Evolutionary conservation across 2,113 vertebrate genomes (phyloP), one percentile per base, ranked within the genome.

Genomic region (Furnarius figulus): DNA sequence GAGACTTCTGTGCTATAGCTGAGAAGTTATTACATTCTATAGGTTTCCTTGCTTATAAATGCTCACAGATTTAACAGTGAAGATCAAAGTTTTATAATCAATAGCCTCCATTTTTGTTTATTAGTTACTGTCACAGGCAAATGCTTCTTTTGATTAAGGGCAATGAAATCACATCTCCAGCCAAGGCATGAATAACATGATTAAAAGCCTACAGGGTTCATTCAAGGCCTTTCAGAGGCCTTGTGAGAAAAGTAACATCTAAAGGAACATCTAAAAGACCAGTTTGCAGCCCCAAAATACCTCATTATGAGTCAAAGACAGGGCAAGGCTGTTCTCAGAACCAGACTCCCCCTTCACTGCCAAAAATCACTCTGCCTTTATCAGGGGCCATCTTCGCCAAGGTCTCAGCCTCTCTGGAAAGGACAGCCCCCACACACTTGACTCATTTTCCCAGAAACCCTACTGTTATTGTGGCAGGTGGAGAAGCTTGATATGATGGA

Each of bases 61-160:
- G 52, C 47, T 91, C 39, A 77, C 58, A 65, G 25, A n/a, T 72
- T 91, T 93, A 80, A 44, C 27, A 63, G 23, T 33, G 75, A 93
- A 90, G 82, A 90, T 56, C 22, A 83, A 30, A 85, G 92, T 90
- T 94, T 83, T 52, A 46, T 90, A 77, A 84, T 90, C 85, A 86
- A 77, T 93, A 94, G 52, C 10, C 25, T 78, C 52, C 49, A 82
- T 35, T 87, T 87, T 88, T 88, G 46, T 77, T 93, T 93, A 85
- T 93, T 93, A 68, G 42, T 75, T 78, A 68, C 72, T 92, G 56
- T 88, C 90, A 84, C 65, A 86, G 90, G 44, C 47, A 90, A 93
- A 37, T 0, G 13, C 74, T 87, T 93, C 70, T 87, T 87, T 75
- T 93, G 79, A 93, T 94, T 90, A 94, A 86, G 56, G 65, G 33